phyloP scores from a whole-genome alignment of 2,797 vertebrate genomes.

The Halcyon badia region DNA sequence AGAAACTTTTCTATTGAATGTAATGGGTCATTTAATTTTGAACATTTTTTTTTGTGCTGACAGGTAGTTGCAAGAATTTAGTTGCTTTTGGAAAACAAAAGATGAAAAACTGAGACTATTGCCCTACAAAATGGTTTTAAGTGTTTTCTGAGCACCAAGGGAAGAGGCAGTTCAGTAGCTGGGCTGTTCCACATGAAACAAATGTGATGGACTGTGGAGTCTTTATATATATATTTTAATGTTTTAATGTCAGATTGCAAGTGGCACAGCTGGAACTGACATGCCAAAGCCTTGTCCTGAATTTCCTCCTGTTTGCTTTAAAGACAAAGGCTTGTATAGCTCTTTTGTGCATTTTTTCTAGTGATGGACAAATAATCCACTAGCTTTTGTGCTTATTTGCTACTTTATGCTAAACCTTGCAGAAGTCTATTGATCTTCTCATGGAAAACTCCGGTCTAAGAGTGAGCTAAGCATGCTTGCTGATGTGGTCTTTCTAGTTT shows the following conservation, averaged over 20 bases:
- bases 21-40: background rate
- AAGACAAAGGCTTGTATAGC: background rate
- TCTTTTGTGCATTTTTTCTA: background rate
- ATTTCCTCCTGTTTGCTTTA: background rate
- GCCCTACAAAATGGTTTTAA: background rate
- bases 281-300: background rate
- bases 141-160: background rate
- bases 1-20: slow-evolving; percentile 17
- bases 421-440: background rate
- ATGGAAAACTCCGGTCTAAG: background rate
- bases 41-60: background rate
- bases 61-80: background rate
- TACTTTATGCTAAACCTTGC: background rate
- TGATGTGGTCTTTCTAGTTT: background rate
- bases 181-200: background rate
- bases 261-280: background rate
- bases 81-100: background rate
- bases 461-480: background rate
- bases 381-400: background rate
- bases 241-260: background rate
- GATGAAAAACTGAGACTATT: background rate
- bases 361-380: background rate
- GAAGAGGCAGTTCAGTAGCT: background rate
- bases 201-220: background rate
- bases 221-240: background rate